Base-by-base conservation (phyloP, 2,113 vertebrate genomes). In the Callopanchax toddi region DNA sequence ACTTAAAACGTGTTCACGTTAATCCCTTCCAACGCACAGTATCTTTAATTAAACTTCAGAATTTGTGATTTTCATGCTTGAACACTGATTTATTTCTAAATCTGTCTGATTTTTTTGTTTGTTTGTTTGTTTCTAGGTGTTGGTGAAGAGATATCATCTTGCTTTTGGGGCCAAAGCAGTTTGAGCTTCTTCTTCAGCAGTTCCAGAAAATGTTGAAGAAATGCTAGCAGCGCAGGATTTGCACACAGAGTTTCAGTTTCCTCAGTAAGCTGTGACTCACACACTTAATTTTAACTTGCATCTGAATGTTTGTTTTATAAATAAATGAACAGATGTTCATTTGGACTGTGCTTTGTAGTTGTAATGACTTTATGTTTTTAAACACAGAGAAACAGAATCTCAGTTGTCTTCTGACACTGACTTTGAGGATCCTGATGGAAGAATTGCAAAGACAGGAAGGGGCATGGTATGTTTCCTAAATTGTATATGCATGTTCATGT, bases 191-290 rank as follows among this genome's bases (percentile, higher is more conserved):
- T 90, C 77, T 92, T 86, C 87, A 87, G 77, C 93, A 89, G 91
- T 87, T 92, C 87, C 94, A 93, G 93, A 98, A 97, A 94, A 98
- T 97, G 96, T 96, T 96, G 94, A 95, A 97, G 96, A 97, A 97
- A 98, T 98, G 96, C 95, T 98, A 97, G 96, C 96, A 94, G 95
- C 95, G 93, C 95, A 95, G 94, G 96, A 97, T 94, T 95, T 96
- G 93, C 95, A 94, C 92, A 91, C 94, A 90, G 96, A 97, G 92
- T 95, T 95, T 95, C 95, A 93, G 92, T 94, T 94, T 87, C 91
- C 96, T 87, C 96, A 95, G 96, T 98, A 94, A 97, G 96, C 92
- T 57, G 25, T 10, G 5, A 25, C 92, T 92, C 46, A 88, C 77
- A 4, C 23, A 0, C 81, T 87, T 25, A 79, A 42, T 4, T 90